These are phyloP conservation scores for Danionella dracula DNA, from an alignment of 2,797 vertebrate genomes.

Conservation along the genomic window DNA sequence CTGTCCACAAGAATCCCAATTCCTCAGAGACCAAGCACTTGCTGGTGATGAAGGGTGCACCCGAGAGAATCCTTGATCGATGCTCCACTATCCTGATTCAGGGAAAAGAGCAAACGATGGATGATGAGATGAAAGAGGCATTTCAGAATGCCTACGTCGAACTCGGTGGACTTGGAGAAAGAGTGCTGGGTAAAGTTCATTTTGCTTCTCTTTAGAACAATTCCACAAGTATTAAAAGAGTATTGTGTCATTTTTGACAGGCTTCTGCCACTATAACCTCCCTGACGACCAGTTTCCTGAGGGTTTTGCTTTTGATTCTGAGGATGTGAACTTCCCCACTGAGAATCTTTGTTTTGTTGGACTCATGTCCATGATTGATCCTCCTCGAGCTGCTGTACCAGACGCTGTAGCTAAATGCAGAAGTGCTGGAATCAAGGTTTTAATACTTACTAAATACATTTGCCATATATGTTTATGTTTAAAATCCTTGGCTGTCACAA, in stretches of 20 bases:
- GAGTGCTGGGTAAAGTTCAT: constrained; percentile 78
- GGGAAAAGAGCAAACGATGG: constrained; percentile 83
- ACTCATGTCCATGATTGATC: constrained; percentile 96
- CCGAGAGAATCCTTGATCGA: constrained; percentile 90
- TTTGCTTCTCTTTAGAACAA: background rate
- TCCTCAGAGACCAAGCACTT: constrained; percentile 78
- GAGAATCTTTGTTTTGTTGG: constrained; percentile 91
- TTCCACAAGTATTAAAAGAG: background rate
- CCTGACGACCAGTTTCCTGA: constrained; percentile 88
- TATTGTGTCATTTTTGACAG: constrained; percentile 51
- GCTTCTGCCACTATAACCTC: constrained; percentile 84
- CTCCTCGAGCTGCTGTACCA: constrained; percentile 90
- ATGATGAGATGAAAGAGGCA: constrained; percentile 88
- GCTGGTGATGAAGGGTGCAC: constrained; percentile 95
- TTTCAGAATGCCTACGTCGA: constrained; percentile 94
- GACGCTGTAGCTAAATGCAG: constrained; percentile 94
- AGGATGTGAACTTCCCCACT: constrained; percentile 89
- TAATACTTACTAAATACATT: too few relatives aligned
- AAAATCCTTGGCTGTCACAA: too few relatives aligned
- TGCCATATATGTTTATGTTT: too few relatives aligned
- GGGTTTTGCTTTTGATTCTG: constrained; percentile 84
- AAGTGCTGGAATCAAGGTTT: constrained; percentile 93
- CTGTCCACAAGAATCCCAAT: constrained; percentile 83
- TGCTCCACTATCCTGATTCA: constrained; percentile 84
- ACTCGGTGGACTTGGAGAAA: constrained; percentile 88